These are phyloP conservation scores for Lampris incognitus DNA, from an alignment of 2,113 vertebrate species.

Conservation along the genomic window DNA sequence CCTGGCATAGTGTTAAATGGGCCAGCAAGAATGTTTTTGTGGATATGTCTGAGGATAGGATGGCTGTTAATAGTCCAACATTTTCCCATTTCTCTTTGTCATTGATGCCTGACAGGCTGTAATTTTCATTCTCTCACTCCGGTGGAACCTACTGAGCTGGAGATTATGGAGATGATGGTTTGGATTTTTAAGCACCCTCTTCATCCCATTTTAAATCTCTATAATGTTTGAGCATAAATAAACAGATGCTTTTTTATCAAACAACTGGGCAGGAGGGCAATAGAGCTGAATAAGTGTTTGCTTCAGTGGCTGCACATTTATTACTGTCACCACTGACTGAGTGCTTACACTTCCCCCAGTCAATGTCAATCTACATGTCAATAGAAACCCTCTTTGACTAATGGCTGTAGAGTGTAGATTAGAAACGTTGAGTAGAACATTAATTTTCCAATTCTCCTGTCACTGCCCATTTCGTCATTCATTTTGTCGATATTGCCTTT, in stretches of 20 bases:
- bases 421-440: slow-evolving; percentile 57
- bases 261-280: slow-evolving; percentile 44
- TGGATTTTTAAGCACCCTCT: slow-evolving; percentile 80
- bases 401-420: slow-evolving; percentile 49
- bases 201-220: slow-evolving; percentile 73
- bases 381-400: slow-evolving; percentile 56
- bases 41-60: slow-evolving; percentile 69
- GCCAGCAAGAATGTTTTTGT: slow-evolving; percentile 83
- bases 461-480: slow-evolving; percentile 63
- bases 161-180: slow-evolving; percentile 87
- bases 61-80: slow-evolving; percentile 87
- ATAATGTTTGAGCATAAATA: slow-evolving; percentile 74
- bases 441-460: slow-evolving; percentile 66
- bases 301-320: slow-evolving; percentile 70
- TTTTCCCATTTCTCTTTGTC: slow-evolving; percentile 90
- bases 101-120: slow-evolving; percentile 90
- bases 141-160: slow-evolving; percentile 85
- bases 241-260: slow-evolving; percentile 76
- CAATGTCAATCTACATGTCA: slow-evolving; percentile 64
- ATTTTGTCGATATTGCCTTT: slow-evolving; percentile 52
- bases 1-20: slow-evolving; percentile 86
- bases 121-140: slow-evolving; percentile 91
- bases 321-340: slow-evolving; percentile 59
- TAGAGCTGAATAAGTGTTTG: slow-evolving; percentile 59
- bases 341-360: slow-evolving; percentile 59